These are phyloP conservation scores for Oryzias curvinotus DNA, from an alignment of 2,113 vertebrate genomes.

Conservation along the genomic window DNA sequence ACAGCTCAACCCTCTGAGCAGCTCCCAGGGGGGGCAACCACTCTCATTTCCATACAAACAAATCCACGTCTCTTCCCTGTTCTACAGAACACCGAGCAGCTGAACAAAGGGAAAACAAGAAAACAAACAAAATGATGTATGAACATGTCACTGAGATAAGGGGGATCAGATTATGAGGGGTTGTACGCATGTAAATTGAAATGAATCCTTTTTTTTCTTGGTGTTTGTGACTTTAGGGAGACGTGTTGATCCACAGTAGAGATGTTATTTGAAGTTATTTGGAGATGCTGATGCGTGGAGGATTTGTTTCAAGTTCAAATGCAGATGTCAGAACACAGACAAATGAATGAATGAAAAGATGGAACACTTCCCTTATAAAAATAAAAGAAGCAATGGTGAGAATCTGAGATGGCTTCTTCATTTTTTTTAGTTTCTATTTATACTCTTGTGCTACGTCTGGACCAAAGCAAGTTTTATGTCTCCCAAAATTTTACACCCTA, in stretches of 20 bases:
- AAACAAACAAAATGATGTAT: constrained; percentile 75
- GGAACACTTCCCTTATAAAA: not conserved
- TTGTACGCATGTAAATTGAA: constrained; percentile 67
- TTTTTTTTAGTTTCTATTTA: not conserved
- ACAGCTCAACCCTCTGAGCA: constrained; percentile 21
- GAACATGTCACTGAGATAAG: constrained; percentile 47
- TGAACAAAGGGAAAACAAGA: constrained; percentile 70
- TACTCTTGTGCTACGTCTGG: not conserved
- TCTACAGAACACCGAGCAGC: constrained; percentile 71
- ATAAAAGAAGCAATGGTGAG: not conserved
- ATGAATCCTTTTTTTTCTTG: constrained; percentile 39
- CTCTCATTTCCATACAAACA: constrained; percentile 71
- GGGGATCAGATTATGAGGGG: constrained; percentile 21
- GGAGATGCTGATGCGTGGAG: constrained; percentile 17
- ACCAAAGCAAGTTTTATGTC: too few species aligned
- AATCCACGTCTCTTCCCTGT: constrained; percentile 49
- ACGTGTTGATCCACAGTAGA: constrained; percentile 4
- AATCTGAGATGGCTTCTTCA: not conserved
- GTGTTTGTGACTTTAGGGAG: constrained; percentile 41
- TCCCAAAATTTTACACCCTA: too few species aligned
- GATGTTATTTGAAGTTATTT: constrained; percentile 33
- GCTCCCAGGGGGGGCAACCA: constrained; percentile 31
- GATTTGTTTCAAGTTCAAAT: constrained; percentile 49
- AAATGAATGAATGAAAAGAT: constrained; percentile 29
- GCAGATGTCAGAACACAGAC: constrained; percentile 28